Conservation (phyloP, 2,113 vertebrate species). For the Regulus satrapa region DNA sequence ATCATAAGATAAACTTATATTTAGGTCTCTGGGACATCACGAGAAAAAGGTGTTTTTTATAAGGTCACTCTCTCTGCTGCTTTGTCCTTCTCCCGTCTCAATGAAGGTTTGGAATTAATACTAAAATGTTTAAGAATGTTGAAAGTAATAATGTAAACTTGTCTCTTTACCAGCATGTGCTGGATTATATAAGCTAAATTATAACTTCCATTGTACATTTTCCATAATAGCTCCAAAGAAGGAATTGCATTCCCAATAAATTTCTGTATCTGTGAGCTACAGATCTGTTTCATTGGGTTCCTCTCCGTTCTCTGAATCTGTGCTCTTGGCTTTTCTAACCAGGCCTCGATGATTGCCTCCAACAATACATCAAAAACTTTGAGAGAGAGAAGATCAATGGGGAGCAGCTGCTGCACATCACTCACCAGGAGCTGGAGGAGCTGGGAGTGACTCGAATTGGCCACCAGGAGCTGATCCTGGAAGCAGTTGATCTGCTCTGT, state of each 20-base stretch:
- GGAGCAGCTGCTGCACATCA: constrained; percentile 88
- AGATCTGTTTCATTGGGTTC: background rate
- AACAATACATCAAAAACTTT: constrained; percentile 90
- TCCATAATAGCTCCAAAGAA: background rate
- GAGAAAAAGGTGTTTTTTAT: background rate
- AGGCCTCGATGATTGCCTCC: constrained; percentile 90
- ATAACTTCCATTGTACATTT: fast-evolving
- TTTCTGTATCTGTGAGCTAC: background rate
- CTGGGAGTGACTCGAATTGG: constrained; percentile 85
- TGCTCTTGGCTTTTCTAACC: background rate
- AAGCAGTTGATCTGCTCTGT: constrained; percentile 86
- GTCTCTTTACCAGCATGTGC: background rate
- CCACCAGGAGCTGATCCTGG: constrained; percentile 90
- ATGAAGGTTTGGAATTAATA: background rate
- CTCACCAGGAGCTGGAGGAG: constrained; percentile 87
- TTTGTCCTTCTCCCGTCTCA: background rate
- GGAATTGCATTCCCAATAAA: background rate
- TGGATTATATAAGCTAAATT: background rate
- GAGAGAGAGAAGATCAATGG: constrained; percentile 88
- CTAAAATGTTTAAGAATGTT: background rate
- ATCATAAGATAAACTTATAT: background rate
- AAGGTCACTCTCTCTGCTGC: background rate
- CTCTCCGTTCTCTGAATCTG: background rate
- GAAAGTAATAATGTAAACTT: background rate
- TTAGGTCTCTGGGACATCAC: background rate